Conservation (phyloP, 2,113 vertebrate species). For the Sinocyclocheilus rhinocerous region DNA sequence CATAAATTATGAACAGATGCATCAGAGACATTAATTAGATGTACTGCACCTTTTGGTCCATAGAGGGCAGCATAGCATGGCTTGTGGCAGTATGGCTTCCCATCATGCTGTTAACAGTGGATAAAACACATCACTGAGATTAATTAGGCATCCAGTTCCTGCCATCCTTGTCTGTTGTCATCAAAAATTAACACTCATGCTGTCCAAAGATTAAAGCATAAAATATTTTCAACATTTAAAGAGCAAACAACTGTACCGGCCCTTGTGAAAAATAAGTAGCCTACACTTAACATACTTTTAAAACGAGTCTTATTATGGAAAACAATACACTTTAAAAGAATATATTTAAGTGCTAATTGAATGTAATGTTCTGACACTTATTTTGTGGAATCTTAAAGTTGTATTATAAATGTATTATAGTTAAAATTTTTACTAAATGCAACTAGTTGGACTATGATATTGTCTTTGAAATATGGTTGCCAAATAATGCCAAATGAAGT, state of each 20-base stretch:
- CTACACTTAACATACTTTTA: background rate
- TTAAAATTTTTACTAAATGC: background rate
- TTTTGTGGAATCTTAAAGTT: too few relatives aligned
- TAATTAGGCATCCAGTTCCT: slow-evolving; percentile 21
- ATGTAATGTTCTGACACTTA: background rate
- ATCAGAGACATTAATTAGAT: background rate
- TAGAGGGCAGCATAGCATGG: slow-evolving; percentile 85
- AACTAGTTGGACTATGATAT: background rate
- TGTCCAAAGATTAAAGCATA: background rate
- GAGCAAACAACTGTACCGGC: background rate
- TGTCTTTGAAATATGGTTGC: too few relatives aligned
- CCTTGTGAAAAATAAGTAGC: background rate
- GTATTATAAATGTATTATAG: too few relatives aligned
- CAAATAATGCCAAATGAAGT: background rate
- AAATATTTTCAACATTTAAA: background rate
- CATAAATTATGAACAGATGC: background rate
- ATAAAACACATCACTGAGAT: slow-evolving; percentile 1
- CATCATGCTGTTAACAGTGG: slow-evolving; percentile 76
- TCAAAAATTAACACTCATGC: slow-evolving; percentile 17
- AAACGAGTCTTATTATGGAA: background rate
- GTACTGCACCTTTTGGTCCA: slow-evolving; percentile 80
- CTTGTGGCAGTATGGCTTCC: slow-evolving; percentile 82
- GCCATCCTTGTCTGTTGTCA: slow-evolving; percentile 15
- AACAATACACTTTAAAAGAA: background rate
- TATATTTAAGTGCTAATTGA: background rate